Conservation (phyloP, 2,888 invertebrate species). For the Cephonodes hylas region DNA sequence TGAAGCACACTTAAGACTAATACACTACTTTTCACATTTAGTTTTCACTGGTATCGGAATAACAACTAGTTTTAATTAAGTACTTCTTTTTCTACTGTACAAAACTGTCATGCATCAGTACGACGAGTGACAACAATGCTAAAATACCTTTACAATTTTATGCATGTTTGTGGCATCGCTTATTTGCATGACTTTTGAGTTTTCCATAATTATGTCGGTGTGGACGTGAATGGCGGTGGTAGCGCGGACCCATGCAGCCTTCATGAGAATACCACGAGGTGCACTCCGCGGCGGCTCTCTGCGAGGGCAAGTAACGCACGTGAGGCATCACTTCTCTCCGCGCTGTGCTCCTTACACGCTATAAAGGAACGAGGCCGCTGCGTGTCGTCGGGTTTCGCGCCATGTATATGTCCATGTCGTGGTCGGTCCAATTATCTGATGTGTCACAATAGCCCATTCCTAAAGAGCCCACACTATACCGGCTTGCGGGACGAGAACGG, state of each 20-base stretch:
- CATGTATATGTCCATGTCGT: slow-evolving; percentile 97
- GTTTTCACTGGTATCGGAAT: background rate
- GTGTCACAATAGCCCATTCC: slow-evolving; percentile 94
- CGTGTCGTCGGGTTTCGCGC: slow-evolving; percentile 93
- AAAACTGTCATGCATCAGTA: background rate
- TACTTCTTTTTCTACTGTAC: background rate
- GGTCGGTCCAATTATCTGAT: slow-evolving; percentile 96
- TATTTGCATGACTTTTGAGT: slow-evolving; percentile 2
- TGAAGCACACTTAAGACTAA: too few relatives aligned
- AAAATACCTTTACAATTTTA: background rate
- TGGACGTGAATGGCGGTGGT: slow-evolving; percentile 35
- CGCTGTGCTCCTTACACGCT: slow-evolving; percentile 61
- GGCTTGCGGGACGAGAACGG: slow-evolving; percentile 89
- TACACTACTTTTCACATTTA: too few relatives aligned
- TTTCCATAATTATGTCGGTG: slow-evolving; percentile 12
- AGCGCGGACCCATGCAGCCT: slow-evolving; percentile 31
- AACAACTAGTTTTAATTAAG: background rate
- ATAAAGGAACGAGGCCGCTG: slow-evolving; percentile 92
- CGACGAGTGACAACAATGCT: background rate
- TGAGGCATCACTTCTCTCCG: slow-evolving; percentile 42
- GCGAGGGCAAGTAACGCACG: slow-evolving; percentile 46
- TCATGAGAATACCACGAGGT: slow-evolving; percentile 54
- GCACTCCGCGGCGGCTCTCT: slow-evolving; percentile 37
- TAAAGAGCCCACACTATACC: slow-evolving; percentile 90
- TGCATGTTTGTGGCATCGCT: slow-evolving; percentile 17